Conservation (phyloP, 2,797 vertebrate genomes). For the Eulemur rubriventer region DNA sequence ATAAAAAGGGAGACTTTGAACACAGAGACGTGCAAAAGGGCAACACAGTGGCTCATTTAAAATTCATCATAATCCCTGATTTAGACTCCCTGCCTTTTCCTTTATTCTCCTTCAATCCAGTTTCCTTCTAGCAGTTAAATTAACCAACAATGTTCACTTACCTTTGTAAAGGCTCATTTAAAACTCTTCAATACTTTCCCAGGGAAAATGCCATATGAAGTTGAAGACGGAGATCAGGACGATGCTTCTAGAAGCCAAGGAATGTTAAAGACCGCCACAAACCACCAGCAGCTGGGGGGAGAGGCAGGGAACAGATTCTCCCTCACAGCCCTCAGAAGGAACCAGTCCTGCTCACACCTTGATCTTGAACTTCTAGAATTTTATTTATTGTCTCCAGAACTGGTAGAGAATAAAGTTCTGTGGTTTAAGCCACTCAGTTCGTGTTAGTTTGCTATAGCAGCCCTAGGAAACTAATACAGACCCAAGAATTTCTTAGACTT, state of each 20-base stretch:
- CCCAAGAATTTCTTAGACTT: neutral
- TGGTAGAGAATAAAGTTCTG: neutral
- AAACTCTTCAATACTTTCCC: slow-evolving; percentile 5
- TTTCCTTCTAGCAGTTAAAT: slow-evolving; percentile 3
- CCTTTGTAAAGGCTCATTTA: slow-evolving; percentile 16
- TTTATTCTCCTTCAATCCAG: slow-evolving; percentile 11
- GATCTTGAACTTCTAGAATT: neutral
- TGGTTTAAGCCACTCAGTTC: neutral
- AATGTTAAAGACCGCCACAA: neutral
- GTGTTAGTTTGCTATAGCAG: neutral
- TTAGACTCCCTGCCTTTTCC: neutral
- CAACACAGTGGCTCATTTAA: too few relatives aligned
- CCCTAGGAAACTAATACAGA: neutral
- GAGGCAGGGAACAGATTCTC: neutral
- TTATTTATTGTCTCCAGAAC: neutral
- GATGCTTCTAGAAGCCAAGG: neutral
- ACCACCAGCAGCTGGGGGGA: neutral
- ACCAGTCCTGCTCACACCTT: neutral
- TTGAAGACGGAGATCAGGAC: neutral
- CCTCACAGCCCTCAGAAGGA: neutral
- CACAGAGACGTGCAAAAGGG: neutral
- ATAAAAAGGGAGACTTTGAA: neutral
- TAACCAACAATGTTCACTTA: slow-evolving; percentile 40
- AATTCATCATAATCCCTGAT: neutral
- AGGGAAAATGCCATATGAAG: neutral